Base-by-base conservation (phyloP, 2,888 invertebrate genomes). In the Diplazon laetatorius region DNA sequence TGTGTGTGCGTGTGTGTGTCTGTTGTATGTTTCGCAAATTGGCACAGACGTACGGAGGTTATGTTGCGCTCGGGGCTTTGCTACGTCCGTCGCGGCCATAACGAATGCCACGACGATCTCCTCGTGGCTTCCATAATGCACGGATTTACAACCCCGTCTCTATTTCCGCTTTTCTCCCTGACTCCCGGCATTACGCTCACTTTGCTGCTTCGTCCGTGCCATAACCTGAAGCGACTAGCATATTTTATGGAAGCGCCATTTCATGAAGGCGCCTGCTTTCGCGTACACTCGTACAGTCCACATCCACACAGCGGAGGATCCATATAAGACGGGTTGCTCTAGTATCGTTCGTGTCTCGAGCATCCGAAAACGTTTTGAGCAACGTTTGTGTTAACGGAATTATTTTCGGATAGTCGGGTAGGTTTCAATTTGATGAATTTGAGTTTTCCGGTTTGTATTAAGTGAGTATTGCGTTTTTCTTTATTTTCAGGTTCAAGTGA, bases 111-210 rank as follows among this genome's bases (percentile, higher is more conserved):
- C n/a, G n/a, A 52, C 69, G 69, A 70, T 70, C 66, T 57, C 72
- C 52, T 55, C 60, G 35, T 55, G 60, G 50, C 60, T 50, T 86
- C 85, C 84, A 86, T 86, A 86, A 86, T 86, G 84, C 84, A 85
- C 85, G 84, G 84, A 86, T 86, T 86, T 86, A 85, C 87, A 86
- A 86, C 86, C 72, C 35, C 30, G 65, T 75, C 48, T 50, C 71
- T 76, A 76, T 79, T 57, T 74, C 59, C 50, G 25, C 55, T 35
- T 9, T 63, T 30, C 48, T 16, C 66, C 25, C 30, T 25, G 65
- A 46, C 57, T 39, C 57, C 8, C 59, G 25, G 66, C 65, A 69
- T 80, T 70, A 42, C 60, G 48, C 66, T 76, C 69, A 48, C 65
- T 77, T 60, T 73, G 22, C 50, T 70, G 42, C 55, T 42, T 1